Percentiles rank a stretch among this genome's conserved stretches.
Evolutionary conservation across 2,797 vertebrate species (phyloP).

Genomic region (Macroramphosus scolopax): DNA sequence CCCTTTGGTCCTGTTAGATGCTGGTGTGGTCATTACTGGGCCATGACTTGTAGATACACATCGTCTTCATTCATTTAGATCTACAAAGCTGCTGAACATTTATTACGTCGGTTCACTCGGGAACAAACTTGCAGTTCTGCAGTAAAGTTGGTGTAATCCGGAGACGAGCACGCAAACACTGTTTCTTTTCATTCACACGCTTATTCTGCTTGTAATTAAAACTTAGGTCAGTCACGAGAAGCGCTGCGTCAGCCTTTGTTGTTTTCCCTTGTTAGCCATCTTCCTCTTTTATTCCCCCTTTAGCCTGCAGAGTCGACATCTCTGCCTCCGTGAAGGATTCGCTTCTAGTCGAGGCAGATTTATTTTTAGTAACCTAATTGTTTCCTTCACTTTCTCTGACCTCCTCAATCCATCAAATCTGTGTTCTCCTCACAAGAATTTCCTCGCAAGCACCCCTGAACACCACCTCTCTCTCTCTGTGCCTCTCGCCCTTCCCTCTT

Average conservation of each 20-base stretch:
- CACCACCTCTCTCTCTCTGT: neutral
- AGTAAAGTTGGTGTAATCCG: too few species aligned
- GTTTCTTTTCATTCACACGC: too few species aligned
- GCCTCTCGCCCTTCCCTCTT: neutral
- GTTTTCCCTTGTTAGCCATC: too few species aligned
- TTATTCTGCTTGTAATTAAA: conserved; percentile 15
- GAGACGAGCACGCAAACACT: too few species aligned
- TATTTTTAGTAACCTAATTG: conserved; percentile 44
- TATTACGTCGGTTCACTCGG: too few species aligned
- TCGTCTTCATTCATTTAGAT: too few species aligned
- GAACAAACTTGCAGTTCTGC: too few species aligned
- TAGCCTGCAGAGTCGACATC: conserved; percentile 31
- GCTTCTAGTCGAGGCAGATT: conserved; percentile 25
- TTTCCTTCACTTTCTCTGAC: conserved; percentile 28
- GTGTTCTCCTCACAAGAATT: conserved; percentile 25
- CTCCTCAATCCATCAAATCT: conserved; percentile 18
- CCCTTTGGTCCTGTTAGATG: too few species aligned
- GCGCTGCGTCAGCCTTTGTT: too few species aligned
- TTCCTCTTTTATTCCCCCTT: conserved; percentile 4
- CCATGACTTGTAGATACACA: too few species aligned
- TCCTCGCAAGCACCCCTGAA: neutral
- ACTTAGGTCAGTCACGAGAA: conserved; percentile 9
- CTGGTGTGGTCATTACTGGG: too few species aligned
- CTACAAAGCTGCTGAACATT: too few species aligned
- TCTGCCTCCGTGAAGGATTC: conserved; percentile 22